Evolutionary conservation across 2,113 vertebrate species (phyloP).

Genomic region (Atractosteus spatula): DNA sequence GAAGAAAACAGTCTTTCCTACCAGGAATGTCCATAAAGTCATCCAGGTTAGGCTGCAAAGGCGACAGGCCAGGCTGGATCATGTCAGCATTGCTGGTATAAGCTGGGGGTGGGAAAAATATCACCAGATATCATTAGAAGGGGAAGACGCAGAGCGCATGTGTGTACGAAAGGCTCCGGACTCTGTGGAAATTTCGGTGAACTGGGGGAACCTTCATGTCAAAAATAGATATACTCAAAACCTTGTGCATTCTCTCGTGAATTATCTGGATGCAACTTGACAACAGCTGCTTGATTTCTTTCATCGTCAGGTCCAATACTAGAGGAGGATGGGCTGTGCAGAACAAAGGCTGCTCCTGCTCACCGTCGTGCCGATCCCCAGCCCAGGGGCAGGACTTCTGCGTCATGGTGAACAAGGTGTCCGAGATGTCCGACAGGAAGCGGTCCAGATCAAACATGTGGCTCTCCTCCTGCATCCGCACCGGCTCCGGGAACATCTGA

Average conservation of each 20-base stretch:
- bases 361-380: slow-evolving; percentile 69
- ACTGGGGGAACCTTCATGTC: too few species aligned
- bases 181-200: too few species aligned
- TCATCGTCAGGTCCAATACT: too few species aligned
- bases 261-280: too few species aligned
- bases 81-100: slow-evolving; percentile 91
- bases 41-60: slow-evolving; percentile 89
- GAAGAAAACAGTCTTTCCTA: slow-evolving; percentile 42
- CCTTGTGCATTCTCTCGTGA: too few species aligned
- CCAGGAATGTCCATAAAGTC: slow-evolving; percentile 95
- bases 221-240: too few species aligned
- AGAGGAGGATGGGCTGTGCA: too few species aligned
- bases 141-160: background rate
- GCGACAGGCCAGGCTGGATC: slow-evolving; percentile 89
- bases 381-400: slow-evolving; percentile 73
- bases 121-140: background rate
- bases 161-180: background rate
- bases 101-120: slow-evolving; percentile 51
- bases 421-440: slow-evolving; percentile 92
- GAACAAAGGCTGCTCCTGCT: slow-evolving; percentile 34
- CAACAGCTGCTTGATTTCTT: too few species aligned
- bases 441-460: slow-evolving; percentile 89
- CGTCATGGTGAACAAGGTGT: slow-evolving; percentile 97
- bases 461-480: slow-evolving; percentile 68
- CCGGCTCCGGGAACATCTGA: slow-evolving; percentile 81